These are phyloP conservation scores for Prorops nasuta DNA, from an alignment of 1,140 invertebrate genomes.

Conservation along the genomic window DNA sequence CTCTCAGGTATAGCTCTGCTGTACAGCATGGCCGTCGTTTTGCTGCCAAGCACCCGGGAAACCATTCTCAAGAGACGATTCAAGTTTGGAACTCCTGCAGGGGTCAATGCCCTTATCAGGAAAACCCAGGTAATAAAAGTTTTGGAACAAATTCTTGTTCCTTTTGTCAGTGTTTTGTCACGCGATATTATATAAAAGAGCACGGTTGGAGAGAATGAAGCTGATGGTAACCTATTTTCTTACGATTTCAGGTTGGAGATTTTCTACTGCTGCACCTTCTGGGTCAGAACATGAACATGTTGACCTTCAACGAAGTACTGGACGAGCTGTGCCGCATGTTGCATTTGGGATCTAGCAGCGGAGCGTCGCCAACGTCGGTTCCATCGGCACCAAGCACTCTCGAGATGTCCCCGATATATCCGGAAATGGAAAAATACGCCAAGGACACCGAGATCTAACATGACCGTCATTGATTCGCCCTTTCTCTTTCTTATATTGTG, in stretches of 20 bases:
- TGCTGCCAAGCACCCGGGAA: constrained; percentile 77
- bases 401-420: constrained; percentile 82
- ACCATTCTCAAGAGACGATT: constrained; percentile 75
- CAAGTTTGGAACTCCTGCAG: constrained; percentile 69
- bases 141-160: neutral
- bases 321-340: constrained; percentile 64
- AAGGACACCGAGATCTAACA: constrained; percentile 80
- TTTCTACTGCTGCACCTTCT: constrained; percentile 79
- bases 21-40: constrained; percentile 77
- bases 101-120: constrained; percentile 69
- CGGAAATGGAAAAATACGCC: constrained; percentile 71
- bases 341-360: constrained; percentile 68
- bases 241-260: constrained; percentile 74
- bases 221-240: no score
- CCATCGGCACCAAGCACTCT: constrained; percentile 81
- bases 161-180: neutral
- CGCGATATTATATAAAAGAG: no score
- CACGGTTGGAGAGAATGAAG: no score
- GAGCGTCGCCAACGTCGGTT: constrained; percentile 72
- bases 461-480: constrained; percentile 3
- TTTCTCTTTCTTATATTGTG: constrained; percentile 31
- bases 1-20: constrained; percentile 75
- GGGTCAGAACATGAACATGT: constrained; percentile 81
- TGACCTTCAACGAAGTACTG: constrained; percentile 75
- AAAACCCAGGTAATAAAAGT: constrained; percentile 69